Base-by-base conservation (phyloP, 2,888 invertebrate genomes). In the Hetaerina titia region DNA sequence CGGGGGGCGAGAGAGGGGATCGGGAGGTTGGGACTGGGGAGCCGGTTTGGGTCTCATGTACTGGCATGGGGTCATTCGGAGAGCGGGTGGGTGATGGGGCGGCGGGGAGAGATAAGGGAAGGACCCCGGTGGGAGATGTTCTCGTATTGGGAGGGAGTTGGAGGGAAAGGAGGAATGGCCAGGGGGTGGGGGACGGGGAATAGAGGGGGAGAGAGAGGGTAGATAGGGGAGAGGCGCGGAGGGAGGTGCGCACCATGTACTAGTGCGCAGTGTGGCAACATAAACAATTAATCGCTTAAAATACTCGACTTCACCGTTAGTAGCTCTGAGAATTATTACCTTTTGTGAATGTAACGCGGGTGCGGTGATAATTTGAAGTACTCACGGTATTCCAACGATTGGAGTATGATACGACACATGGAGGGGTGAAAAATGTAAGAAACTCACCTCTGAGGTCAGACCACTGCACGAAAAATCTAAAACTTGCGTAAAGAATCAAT, bases 1-100 rank as follows among this genome's bases (percentile, higher is more conserved):
- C n/a, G 56, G 58, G 89, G 89, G 22, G 31, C n/a, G 81, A 11
- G 81, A 22, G 56, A 89, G 81, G 31, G 81, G 81, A 5, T 19
- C 25, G n/a, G 31, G 13, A 19, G 31, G 81, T 0, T 25, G 81
- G 81, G 60, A 45, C 45, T 45, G 45, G 45, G 45, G 45, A 45
- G 45, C 45, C 45, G 45, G 45, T 45, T 45, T 45, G 45, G 45
- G 45, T 19, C 31, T 81, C 81, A 4, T 81, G 81, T 81, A 22
- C 25, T 81, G 89, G n/a, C 57, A 89, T 31, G 58, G 89, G 89
- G 89, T 89, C 89, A 89, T 89, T 58, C 89, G 22, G 88, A n/a
- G 69, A n/a, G 87, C 17, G 19, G 45, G 88, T 2, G n/a, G 69
- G 22, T 22, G 69, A 69, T 45, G 88, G 15, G 0, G 88, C 7